These are phyloP conservation scores for rabbit (Oryctolagus cuniculus) DNA, from an alignment of 2,113 vertebrate species.

Conservation along the genomic window mOryCun1.1 NC_091439.1:12868501-12869000, in stretches of 20 bases:
- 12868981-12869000: not conserved
- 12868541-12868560: constrained; percentile 38
- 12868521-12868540: constrained; percentile 63
- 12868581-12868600: constrained; percentile 16
- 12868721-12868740: not conserved
- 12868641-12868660: not conserved
- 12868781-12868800: not conserved
- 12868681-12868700: constrained; percentile 11
- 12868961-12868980: not conserved
- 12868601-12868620: not conserved
- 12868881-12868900: too few species aligned
- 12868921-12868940: not conserved
- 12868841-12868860: not conserved
- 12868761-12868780: not conserved
- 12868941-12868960: not conserved
- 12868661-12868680: constrained; percentile 44
- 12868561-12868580: constrained; percentile 10
- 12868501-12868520: constrained; percentile 67
- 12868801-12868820: not conserved
- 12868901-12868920: too few species aligned
- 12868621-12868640: constrained; percentile 13
- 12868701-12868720: not conserved
- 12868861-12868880: not conserved
- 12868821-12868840: not conserved
- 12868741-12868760: not conserved